Evolutionary conservation across 2,113 vertebrate genomes (phyloP).

Genomic region (Romanogobio albipinnatus): DNA sequence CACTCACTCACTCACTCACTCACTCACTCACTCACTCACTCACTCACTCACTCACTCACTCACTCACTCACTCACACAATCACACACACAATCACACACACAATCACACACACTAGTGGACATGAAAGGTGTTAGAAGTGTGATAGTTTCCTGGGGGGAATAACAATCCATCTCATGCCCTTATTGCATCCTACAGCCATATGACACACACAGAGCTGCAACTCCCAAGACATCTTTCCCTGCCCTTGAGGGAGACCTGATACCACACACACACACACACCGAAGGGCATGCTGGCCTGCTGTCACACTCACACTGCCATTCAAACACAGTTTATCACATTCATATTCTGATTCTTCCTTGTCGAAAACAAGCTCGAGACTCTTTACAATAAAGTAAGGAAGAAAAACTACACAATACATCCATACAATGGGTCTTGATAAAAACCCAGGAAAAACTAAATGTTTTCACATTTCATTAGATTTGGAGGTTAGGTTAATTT

Average conservation of each 20-base stretch:
- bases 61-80: no score
- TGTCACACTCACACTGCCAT: background rate
- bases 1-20: no score
- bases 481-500: background rate
- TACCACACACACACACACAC: conserved; percentile 6
- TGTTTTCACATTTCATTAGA: background rate
- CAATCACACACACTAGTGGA: background rate
- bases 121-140: conserved; percentile 44
- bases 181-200: conserved; percentile 24
- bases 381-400: background rate
- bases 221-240: conserved; percentile 49
- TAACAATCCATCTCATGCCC: background rate
- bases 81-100: no score
- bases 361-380: background rate
- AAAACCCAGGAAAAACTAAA: background rate
- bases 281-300: background rate
- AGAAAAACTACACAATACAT: background rate
- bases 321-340: background rate
- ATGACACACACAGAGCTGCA: background rate
- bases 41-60: no score
- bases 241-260: conserved; percentile 57
- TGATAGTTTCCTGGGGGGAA: conserved; percentile 48
- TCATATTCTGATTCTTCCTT: background rate
- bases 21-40: no score
- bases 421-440: background rate